These are phyloP conservation scores for Acleris literana DNA, from an alignment of 2,888 invertebrate species.

Conservation along the genomic window DNA sequence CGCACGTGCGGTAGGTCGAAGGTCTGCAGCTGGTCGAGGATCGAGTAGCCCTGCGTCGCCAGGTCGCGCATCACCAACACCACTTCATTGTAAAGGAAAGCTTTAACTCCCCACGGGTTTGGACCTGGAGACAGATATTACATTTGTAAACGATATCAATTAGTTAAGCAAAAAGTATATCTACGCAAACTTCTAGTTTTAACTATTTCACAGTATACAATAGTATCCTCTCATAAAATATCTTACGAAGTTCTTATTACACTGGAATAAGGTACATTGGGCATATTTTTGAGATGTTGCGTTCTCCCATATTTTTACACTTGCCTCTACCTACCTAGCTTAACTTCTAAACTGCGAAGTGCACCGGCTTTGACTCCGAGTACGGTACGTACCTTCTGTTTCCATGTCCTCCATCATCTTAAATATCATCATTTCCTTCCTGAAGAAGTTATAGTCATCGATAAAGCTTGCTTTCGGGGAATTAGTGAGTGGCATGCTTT, in stretches of 20 bases:
- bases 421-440: conserved; percentile 62
- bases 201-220: too few relatives aligned
- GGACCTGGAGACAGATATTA: conserved; percentile 46
- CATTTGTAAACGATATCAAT: too few relatives aligned
- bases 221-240: too few relatives aligned
- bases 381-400: conserved; percentile 8
- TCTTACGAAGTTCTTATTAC: too few relatives aligned
- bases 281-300: too few relatives aligned
- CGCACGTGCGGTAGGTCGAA: conserved; percentile 57
- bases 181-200: too few relatives aligned
- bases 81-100: conserved; percentile 57
- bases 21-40: conserved; percentile 45
- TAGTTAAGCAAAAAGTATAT: too few relatives aligned
- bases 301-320: too few relatives aligned
- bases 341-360: too few relatives aligned
- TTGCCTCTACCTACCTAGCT: too few relatives aligned
- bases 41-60: conserved; percentile 55
- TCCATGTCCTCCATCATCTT: conserved; percentile 57
- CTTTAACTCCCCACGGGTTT: conserved; percentile 58
- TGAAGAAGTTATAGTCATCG: conserved; percentile 52
- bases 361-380: background rate
- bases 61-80: conserved; percentile 70
- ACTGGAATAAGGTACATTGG: too few relatives aligned
- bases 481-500: conserved; percentile 59
- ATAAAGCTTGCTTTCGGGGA: conserved; percentile 65